Evolutionary conservation across 2,797 vertebrate genomes (phyloP), one percentile per base, ranked within the genome.

Genomic region (Notolepis coatsorum): DNA sequence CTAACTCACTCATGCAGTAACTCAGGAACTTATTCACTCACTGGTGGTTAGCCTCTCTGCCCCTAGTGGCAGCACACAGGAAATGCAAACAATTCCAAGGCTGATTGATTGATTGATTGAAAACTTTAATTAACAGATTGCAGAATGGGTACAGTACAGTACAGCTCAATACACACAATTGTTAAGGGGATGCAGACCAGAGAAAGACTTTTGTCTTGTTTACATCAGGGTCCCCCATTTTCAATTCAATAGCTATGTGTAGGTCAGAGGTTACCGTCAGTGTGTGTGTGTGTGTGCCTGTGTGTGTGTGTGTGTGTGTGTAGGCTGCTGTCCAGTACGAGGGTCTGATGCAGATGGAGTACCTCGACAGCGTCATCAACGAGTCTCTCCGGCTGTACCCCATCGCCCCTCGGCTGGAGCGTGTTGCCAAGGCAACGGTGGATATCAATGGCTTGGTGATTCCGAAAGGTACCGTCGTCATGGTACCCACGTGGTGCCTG

Each of bases 261-360:
- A 3, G 12, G 7, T 2, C 12, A 33, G 30, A 33, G 62, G 31
- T 0, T 59, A 0, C 7, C 25, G 12, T 60, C 7, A 18, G 4
- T 33, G 15, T 47, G 37, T 43, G 15, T 28, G 45, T 7, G 25
- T 61, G 0, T 74, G 24, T 75, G 17, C 63, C 12, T 38, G 17
- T 43, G 13, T 6, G 24, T 47, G 15, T 49, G 31, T 17, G 10
- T 61, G 7, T 55, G 24, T 54, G 39, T 54, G 38, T 18, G 0
- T 10, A 95, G 93, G 78, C 76, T 25, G 2, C 82, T 2, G 54
- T 91, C 33, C 82, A 88, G 0, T 94, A 94, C 54, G 78, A 65
- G 0, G 0, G 70, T 0, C 2, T 95, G 75, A 85, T 74, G 65
- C 89, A 94, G 62, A 92, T 94, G 94, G 92, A 95, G 1, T 94